Base-by-base conservation (phyloP, 2,888 invertebrate genomes). In the Eucriotettix oculatus region DNA sequence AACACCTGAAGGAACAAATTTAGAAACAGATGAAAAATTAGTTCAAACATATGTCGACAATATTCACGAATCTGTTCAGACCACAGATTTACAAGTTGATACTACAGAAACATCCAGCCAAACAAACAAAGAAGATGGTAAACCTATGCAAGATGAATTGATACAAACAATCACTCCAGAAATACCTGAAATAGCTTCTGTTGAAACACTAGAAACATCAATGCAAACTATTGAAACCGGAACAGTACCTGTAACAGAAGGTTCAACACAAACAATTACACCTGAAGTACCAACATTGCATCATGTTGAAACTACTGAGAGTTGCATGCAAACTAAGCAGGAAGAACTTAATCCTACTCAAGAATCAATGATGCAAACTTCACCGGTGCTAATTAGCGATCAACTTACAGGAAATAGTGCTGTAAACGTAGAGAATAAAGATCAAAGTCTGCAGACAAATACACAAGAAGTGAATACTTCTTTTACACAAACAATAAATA, bases 261-360 rank as follows among this genome's bases (percentile, higher is more conserved):
- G 29, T 9, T 10, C n/a, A 16, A 17, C 75, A n/a, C 79, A 79
- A 68, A 79, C 79, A 0, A 56, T 63, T 12, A 72, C 75, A 1
- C 74, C 76, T 0, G 68, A 66, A n/a, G 64, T 68, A 10, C 74
- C 73, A 63, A 72, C 72, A 64, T 68, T 66, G 11, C 67, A 29
- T 29, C 29, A 2, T 29, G 41, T 40, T 54, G 58, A 61, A 58
- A 58, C 62, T 10, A 42, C 63, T 10, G 61, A 64, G 16, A 62
- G 64, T 11, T 76, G 76, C 11, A 71, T 78, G 17, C 82, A 83
- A 70, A 83, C 83, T 3, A 52, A 40, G 29, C 56, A 16, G 16
- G 57, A 56, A 10, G 75, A 75, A 65, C 71, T 75, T 61, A 69
- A 65, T 61, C 70, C 71, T 58, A 65, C 43, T 61, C 44, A 65